These are phyloP conservation scores for Serrognathus titanus DNA, from an alignment of 2,888 invertebrate species.

Conservation along the genomic window DNA sequence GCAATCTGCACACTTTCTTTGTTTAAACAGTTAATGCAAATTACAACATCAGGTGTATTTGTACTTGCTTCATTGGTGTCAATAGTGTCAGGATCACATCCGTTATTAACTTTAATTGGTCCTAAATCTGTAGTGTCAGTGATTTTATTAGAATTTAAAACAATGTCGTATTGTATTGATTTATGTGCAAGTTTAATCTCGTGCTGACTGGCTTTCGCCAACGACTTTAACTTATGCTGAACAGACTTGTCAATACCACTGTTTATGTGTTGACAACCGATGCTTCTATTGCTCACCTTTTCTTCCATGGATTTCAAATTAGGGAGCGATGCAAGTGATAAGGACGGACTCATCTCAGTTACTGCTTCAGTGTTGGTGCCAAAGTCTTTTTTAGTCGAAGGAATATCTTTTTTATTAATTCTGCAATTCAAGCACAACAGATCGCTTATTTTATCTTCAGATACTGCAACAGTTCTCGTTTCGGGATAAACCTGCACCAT, in stretches of 20 bases:
- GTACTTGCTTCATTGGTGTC: slow-evolving; percentile 21
- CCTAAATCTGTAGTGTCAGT: slow-evolving; percentile 43
- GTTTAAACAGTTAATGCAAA: no score
- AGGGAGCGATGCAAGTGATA: slow-evolving; percentile 9
- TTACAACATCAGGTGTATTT: no score
- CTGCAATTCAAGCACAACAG: slow-evolving; percentile 54
- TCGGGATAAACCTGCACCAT: slow-evolving; percentile 13
- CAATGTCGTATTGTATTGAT: slow-evolving; percentile 37
- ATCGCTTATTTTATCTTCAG: slow-evolving; percentile 52
- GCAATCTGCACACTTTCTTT: slow-evolving; percentile 11
- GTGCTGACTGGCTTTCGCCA: slow-evolving; percentile 38
- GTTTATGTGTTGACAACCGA: slow-evolving; percentile 46
- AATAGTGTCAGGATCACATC: slow-evolving; percentile 31
- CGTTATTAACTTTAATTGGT: slow-evolving; percentile 10
- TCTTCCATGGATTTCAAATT: slow-evolving; percentile 1
- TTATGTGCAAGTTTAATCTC: slow-evolving; percentile 36
- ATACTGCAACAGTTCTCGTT: slow-evolving; percentile 49
- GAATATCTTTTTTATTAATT: slow-evolving; percentile 51
- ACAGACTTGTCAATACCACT: slow-evolving; percentile 27
- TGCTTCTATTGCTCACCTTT: slow-evolving; percentile 47
- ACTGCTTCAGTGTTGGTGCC: slow-evolving; percentile 45
- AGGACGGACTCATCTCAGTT: neutral
- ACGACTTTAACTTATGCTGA: slow-evolving; percentile 32
- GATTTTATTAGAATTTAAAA: slow-evolving; percentile 26
- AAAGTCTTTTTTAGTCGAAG: slow-evolving; percentile 50